These are phyloP conservation scores for Amitus sp. DNA, from an alignment of 2,888 invertebrate species.

Conservation along the genomic window DNA sequence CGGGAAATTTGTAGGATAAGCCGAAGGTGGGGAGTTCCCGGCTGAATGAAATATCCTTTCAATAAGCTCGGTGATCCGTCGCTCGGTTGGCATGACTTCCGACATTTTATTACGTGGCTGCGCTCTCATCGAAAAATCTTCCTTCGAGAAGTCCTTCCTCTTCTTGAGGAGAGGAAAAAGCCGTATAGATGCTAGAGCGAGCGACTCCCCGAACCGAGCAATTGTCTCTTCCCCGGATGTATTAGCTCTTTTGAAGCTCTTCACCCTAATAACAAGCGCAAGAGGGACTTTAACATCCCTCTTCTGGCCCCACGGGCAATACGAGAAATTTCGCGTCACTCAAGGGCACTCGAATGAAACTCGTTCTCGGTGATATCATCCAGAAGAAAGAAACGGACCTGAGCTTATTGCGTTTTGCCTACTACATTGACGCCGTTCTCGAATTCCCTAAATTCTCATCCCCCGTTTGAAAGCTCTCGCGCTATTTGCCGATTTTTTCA, in stretches of 20 bases:
- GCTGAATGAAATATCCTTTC: constrained; percentile 64
- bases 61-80: constrained; percentile 64
- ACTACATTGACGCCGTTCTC: background rate
- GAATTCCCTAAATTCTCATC: too few relatives aligned
- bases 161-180: constrained; percentile 13
- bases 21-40: constrained; percentile 50
- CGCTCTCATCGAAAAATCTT: constrained; percentile 41
- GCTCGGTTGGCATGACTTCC: constrained; percentile 60
- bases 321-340: constrained; percentile 41
- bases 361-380: constrained; percentile 25
- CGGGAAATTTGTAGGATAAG: constrained; percentile 59
- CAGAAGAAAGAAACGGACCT: constrained; percentile 12
- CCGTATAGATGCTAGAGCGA: constrained; percentile 24
- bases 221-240: constrained; percentile 54
- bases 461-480: too few relatives aligned
- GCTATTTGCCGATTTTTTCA: too few relatives aligned
- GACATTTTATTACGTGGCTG: constrained; percentile 62
- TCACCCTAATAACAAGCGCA: constrained; percentile 47
- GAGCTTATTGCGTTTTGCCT: constrained; percentile 8
- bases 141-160: constrained; percentile 20
- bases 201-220: constrained; percentile 38
- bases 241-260: constrained; percentile 57
- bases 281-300: constrained; percentile 40
- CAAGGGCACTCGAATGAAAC: constrained; percentile 41
- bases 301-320: constrained; percentile 22